Evolutionary conservation across 2,888 invertebrate species (phyloP), one percentile per base, ranked within the genome.

Genomic region (Graphium colonna): DNA sequence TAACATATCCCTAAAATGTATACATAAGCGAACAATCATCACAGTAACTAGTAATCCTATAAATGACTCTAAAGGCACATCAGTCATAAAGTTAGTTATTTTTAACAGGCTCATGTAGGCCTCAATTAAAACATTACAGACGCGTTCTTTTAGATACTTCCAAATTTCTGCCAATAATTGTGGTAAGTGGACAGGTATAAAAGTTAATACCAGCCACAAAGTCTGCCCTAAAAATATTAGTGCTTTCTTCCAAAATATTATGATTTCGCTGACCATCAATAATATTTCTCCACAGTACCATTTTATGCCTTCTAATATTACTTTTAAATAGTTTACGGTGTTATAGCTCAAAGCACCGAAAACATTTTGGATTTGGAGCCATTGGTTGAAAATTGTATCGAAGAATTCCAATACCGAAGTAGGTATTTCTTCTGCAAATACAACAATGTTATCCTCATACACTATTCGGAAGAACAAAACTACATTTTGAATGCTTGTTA

Each of bases 51-150:
- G 69, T 48, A 89, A 77, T 31, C 88, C 88, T 61, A 83, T 64
- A 60, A 88, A 84, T 38, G 88, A 87, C 62, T 88, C 77, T 52
- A 88, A 75, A 68, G 88, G 88, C 66, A 89, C 85, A 77, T 89
- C 88, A 44, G 86, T 82, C 52, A 89, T 68, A 67, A 80, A 88
- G 63, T 87, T 84, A 8, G 86, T 85, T 52, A 86, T 69, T 57
- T 70, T 76, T 52, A 88, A 69, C 56, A 89, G 69, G 36, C 65
- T 65, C 77, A 77, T 76, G 54, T 88, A 87, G 0, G 63, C 66
- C 62, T 82, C 74, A 31, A 83, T 66, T 39, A 75, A 57, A 40
- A 58, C 45, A 42, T 58, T 63, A 9, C 74, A 49, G 28, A 77
- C 38, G 26, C 65, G 40, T 44, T 74, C 71, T 17, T 61, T 67